These are phyloP conservation scores for Dendropsophus ebraccatus DNA, from an alignment of 2,113 vertebrate species.

Conservation along the genomic window DNA sequence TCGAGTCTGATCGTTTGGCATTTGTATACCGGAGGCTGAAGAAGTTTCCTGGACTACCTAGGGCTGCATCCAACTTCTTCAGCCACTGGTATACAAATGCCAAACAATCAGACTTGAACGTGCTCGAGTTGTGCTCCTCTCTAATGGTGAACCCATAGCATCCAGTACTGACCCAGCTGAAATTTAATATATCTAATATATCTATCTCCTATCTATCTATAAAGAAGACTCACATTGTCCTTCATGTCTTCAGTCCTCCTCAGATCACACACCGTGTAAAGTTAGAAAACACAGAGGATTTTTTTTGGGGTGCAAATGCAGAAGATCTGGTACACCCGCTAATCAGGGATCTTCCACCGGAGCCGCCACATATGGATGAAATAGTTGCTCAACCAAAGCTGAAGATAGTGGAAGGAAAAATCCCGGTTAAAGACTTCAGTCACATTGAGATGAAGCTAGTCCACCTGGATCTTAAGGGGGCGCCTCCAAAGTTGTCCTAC, in stretches of 20 bases:
- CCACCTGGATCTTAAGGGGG: slow-evolving; percentile 82
- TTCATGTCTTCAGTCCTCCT: neutral
- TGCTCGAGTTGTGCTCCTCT: no score
- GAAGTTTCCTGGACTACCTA: no score
- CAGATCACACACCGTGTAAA: neutral
- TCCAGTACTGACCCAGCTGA: no score
- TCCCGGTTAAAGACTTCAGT: slow-evolving; percentile 56
- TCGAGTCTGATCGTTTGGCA: no score
- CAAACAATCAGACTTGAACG: no score
- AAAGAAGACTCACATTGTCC: neutral
- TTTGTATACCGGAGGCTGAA: no score
- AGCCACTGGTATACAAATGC: no score
- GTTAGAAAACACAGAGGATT: slow-evolving; percentile 42
- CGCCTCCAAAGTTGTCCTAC: slow-evolving; percentile 76
- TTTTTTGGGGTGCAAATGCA: slow-evolving; percentile 64
- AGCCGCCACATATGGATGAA: accelerated
- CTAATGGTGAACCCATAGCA: no score
- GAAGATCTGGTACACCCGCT: neutral
- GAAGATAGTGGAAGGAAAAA: neutral
- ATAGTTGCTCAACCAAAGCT: neutral
- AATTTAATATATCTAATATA: no score
- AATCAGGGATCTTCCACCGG: slow-evolving; percentile 5
- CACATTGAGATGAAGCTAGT: slow-evolving; percentile 68
- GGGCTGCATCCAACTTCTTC: no score
- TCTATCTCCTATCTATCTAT: no score